These are phyloP conservation scores for Elymnias hypermnestra DNA, from an alignment of 1,140 invertebrate genomes.

Conservation along the genomic window DNA sequence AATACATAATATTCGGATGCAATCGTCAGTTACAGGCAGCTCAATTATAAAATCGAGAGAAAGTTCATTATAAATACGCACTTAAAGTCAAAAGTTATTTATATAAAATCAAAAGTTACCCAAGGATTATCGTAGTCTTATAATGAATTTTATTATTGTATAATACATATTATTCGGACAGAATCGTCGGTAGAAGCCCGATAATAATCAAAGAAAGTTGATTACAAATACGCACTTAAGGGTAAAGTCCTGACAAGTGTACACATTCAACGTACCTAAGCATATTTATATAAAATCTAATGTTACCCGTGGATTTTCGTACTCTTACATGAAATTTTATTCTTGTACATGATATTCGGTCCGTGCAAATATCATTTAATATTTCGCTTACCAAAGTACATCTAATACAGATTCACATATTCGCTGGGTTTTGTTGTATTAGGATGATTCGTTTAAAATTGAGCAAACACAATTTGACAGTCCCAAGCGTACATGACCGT, in stretches of 20 bases:
- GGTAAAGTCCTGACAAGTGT: too few relatives aligned
- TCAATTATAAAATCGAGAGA: too few relatives aligned
- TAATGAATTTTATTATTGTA: neutral
- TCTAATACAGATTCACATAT: neutral
- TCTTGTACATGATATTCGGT: neutral
- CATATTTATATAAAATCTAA: slow-evolving; percentile 1
- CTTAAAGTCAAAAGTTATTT: too few relatives aligned
- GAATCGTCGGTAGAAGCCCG: too few relatives aligned
- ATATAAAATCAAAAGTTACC: neutral
- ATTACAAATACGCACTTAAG: too few relatives aligned
- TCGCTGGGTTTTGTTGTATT: slow-evolving; percentile 5
- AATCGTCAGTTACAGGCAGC: too few relatives aligned
- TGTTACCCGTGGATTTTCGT: neutral
- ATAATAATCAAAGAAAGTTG: too few relatives aligned
- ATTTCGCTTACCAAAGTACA: slow-evolving; percentile 5
- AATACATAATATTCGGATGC: too few relatives aligned
- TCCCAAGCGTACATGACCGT: neutral
- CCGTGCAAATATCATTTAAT: slow-evolving; percentile 1
- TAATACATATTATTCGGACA: neutral
- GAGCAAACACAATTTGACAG: slow-evolving; percentile 9
- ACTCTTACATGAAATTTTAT: slow-evolving; percentile 1
- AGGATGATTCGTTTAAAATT: slow-evolving; percentile 11
- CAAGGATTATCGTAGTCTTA: neutral
- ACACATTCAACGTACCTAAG: neutral
- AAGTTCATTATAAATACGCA: too few relatives aligned